A percentile compares a stretch with the other conserved stretches of the same genome.
phyloP scores from a whole-genome alignment of 2,888 invertebrate genomes.

The Nomada lathburiana region DNA sequence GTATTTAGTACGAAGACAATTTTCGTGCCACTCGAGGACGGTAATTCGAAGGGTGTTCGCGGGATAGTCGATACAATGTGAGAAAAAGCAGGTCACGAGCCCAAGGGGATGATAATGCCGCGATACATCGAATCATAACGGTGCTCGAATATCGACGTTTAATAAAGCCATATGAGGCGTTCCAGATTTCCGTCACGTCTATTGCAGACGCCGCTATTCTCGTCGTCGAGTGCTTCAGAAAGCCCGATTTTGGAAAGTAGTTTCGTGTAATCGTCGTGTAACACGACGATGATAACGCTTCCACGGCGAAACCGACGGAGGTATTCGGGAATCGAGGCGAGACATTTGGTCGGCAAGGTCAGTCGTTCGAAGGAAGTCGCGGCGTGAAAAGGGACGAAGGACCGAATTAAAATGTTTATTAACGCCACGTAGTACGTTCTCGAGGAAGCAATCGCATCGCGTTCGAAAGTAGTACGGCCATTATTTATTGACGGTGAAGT shows the following conservation, averaged over 20 bases:
- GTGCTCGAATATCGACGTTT: constrained; percentile 51
- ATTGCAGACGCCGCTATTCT: constrained; percentile 33
- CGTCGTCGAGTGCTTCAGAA: constrained; percentile 17
- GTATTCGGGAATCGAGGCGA: neutral
- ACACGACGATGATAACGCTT: constrained; percentile 20
- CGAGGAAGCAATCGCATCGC: constrained; percentile 11
- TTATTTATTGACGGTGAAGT: constrained; percentile 17
- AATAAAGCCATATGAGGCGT: constrained; percentile 47
- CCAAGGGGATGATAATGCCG: constrained; percentile 50
- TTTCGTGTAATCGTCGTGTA: constrained; percentile 20
- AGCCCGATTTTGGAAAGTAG: constrained; percentile 6
- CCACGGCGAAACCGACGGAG: neutral
- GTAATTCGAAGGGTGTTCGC: constrained; percentile 15
- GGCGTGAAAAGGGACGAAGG: neutral
- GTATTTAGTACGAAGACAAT: constrained; percentile 43
- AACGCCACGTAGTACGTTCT: constrained; percentile 2
- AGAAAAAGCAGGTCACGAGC: constrained; percentile 60
- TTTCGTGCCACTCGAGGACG: constrained; percentile 62
- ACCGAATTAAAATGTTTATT: neutral
- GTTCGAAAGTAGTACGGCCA: constrained; percentile 1
- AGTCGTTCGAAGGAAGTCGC: neutral
- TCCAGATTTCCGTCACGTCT: constrained; percentile 47
- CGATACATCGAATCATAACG: constrained; percentile 52
- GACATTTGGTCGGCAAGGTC: neutral
- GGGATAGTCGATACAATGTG: constrained; percentile 33